Base-by-base conservation (phyloP, 2,797 vertebrate species). In the Ptychadena robeensis region DNA sequence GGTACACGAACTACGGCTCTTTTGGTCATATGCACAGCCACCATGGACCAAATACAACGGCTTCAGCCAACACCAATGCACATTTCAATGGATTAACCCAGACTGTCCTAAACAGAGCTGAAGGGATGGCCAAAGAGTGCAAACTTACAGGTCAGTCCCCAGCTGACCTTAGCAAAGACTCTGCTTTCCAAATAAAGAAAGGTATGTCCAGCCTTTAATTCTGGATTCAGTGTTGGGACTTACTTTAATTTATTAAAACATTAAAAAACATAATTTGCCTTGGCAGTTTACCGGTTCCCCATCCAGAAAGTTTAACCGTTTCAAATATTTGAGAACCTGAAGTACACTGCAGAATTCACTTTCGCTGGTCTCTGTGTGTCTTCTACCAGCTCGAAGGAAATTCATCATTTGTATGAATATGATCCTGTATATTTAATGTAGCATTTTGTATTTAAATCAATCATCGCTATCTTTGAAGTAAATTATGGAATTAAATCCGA, bases 341-440 rank as follows among this genome's bases (percentile, higher is more conserved):
- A 69, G 35, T 31, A 91, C 93, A 94, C 94, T 92, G 90, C 91
- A 93, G 95, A 93, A 92, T 12, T 30, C 59, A 32, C 30, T 37
- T 53, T 73, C 25, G 40, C 61, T 94, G 96, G 94, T 95, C 95
- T 95, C 86, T 93, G 93, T 91, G 12, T 96, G 97, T 95, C 44
- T 97, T 96, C 96, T 67, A 95, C 92, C 94, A 92, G 89, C 93
- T 91, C 92, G 94, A 95, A 94, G 83, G 86, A 90, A 86, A 10
- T 44, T 86, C 89, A 90, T 89, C 93, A 96, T 98, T 98, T 98
- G 96, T 98, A 98, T 96, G 91, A 95, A 96, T 96, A 95, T 96
- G 96, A 97, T 96, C 91, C 96, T 99, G 97, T 98, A 98, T 98
- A 98, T 98, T 98, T 98, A 98, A 98, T 98, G 97, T 99, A 98